Evolutionary conservation across 2,797 vertebrate species (phyloP).

Genomic region (Sebastes glaucus): DNA sequence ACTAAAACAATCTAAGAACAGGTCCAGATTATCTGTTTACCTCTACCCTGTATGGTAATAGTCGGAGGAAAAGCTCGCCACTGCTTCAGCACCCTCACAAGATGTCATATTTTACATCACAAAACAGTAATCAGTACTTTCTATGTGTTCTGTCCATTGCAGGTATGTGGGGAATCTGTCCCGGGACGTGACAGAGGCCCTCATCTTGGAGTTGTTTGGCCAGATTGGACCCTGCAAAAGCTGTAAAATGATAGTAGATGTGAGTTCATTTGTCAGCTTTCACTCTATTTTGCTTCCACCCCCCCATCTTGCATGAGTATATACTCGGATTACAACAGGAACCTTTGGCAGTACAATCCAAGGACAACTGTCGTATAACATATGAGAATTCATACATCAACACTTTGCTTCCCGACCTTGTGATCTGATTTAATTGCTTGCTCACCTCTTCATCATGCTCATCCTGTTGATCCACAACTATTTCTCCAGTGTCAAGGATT

Average conservation of each 20-base stretch:
- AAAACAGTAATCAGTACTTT: background rate
- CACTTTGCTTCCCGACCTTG: background rate
- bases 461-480: background rate
- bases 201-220: constrained; percentile 94
- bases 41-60: background rate
- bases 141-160: background rate
- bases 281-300: constrained; percentile 40
- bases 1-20: background rate
- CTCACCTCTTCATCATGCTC: background rate
- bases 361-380: background rate
- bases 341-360: background rate
- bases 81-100: background rate
- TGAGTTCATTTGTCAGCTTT: constrained; percentile 73
- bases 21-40: background rate
- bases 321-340: background rate
- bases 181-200: constrained; percentile 93
- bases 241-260: constrained; percentile 98
- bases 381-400: background rate
- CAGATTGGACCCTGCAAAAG: constrained; percentile 97
- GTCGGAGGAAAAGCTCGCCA: background rate
- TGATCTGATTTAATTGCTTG: background rate
- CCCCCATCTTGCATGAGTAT: background rate
- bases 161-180: constrained; percentile 96
- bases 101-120: background rate
- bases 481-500: background rate